Evolutionary conservation across 2,888 invertebrate species (phyloP).

Genomic region (Matsumyia berberina): DNA sequence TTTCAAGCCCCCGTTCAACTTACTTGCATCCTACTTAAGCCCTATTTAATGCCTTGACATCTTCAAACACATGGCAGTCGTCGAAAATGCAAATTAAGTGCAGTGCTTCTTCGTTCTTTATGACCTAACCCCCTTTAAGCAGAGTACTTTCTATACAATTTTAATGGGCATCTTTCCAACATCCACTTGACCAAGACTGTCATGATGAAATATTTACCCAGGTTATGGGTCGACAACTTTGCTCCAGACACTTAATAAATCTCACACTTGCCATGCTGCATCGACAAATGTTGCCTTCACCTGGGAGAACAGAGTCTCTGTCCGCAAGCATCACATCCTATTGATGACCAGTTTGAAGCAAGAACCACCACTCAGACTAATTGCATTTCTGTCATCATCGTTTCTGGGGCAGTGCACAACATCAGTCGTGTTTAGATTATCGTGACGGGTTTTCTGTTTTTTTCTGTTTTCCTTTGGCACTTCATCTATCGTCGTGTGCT

Average conservation of each 20-base stretch:
- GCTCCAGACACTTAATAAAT: neutral
- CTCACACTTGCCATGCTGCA: neutral
- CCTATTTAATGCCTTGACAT: too few relatives aligned
- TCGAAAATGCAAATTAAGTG: too few relatives aligned
- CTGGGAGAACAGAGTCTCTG: neutral
- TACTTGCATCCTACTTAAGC: too few relatives aligned
- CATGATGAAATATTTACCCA: too few relatives aligned
- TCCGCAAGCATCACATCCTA: constrained; percentile 2
- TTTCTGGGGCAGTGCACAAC: constrained; percentile 33
- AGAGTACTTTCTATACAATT: too few relatives aligned
- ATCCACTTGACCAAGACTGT: too few relatives aligned
- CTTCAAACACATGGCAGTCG: too few relatives aligned
- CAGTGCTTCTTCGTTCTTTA: too few relatives aligned
- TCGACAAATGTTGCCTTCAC: neutral
- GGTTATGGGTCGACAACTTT: neutral
- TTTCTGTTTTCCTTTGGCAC: neutral
- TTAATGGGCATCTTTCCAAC: too few relatives aligned
- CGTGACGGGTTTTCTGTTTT: constrained; percentile 19
- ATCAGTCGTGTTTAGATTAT: constrained; percentile 10
- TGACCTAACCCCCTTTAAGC: too few relatives aligned
- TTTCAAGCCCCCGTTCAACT: too few relatives aligned
- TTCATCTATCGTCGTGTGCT: neutral
- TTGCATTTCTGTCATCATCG: constrained; percentile 15
- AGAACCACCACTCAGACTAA: constrained; percentile 34
- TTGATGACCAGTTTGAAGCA: constrained; percentile 5